phyloP scores from a whole-genome alignment of 2,888 invertebrate genomes.

The Leptarthrus brevirostris region DNA sequence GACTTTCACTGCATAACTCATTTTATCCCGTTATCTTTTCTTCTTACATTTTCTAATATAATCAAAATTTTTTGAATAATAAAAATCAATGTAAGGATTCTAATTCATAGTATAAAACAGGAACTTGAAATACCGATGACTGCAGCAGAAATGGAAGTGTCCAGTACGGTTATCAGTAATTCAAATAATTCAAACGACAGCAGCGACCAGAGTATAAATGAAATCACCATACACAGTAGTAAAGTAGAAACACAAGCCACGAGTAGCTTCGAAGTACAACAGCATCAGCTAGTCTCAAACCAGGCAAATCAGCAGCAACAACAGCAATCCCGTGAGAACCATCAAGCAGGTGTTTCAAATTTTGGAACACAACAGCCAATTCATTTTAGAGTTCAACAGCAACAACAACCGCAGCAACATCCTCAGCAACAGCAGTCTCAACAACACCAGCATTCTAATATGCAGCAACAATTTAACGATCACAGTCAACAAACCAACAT shows the following conservation, averaged over 20 bases:
- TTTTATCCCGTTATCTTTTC: too few species aligned
- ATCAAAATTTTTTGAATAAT: too few species aligned
- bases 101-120: conserved; percentile 59
- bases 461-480: conserved; percentile 48
- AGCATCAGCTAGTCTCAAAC: conserved; percentile 53
- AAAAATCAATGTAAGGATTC: too few species aligned
- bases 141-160: conserved; percentile 72
- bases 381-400: conserved; percentile 49
- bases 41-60: too few species aligned
- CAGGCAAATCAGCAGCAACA: conserved; percentile 55
- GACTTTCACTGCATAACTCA: too few species aligned
- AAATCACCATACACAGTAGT: conserved; percentile 15
- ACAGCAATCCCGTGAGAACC: conserved; percentile 34
- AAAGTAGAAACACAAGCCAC: conserved; percentile 58
- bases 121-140: conserved; percentile 73
- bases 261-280: conserved; percentile 64
- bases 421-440: conserved; percentile 53
- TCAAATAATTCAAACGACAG: conserved; percentile 50
- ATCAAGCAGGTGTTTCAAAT: conserved; percentile 39
- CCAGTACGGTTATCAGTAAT: conserved; percentile 67
- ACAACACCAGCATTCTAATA: conserved; percentile 45
- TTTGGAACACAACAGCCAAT: conserved; percentile 52
- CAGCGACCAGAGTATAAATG: conserved; percentile 50
- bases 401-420: conserved; percentile 15
- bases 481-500: conserved; percentile 45